phyloP scores from a whole-genome alignment of 2,888 invertebrate species.

The Diabrotica balteata region DNA sequence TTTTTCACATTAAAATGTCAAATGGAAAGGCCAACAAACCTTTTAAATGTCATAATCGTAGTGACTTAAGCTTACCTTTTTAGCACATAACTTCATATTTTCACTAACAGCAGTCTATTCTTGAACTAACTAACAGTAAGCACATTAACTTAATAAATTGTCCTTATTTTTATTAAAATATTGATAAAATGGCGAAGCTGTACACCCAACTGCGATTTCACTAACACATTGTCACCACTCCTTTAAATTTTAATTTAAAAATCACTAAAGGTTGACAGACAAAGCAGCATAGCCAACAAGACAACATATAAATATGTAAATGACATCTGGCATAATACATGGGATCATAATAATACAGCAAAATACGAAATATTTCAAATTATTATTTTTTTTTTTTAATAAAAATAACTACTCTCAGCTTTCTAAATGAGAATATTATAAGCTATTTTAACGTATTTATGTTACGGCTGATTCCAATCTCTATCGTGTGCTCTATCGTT shows the following conservation, averaged over 20 bases:
- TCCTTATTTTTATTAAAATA: slow-evolving; percentile 40
- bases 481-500: too few relatives aligned
- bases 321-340: too few relatives aligned
- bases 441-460: too few relatives aligned
- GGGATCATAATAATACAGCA: too few relatives aligned
- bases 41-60: slow-evolving; percentile 38
- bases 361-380: too few relatives aligned
- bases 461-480: too few relatives aligned
- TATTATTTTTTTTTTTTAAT: too few relatives aligned
- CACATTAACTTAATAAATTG: slow-evolving; percentile 31
- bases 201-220: slow-evolving; percentile 45
- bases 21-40: slow-evolving; percentile 47
- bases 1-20: slow-evolving; percentile 46
- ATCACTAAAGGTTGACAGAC: slow-evolving; percentile 15
- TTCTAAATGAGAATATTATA: too few relatives aligned
- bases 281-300: not conserved
- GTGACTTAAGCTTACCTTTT: slow-evolving; percentile 37
- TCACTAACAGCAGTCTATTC: slow-evolving; percentile 25
- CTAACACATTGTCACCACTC: slow-evolving; percentile 44
- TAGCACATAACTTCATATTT: slow-evolving; percentile 34
- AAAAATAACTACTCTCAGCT: too few relatives aligned
- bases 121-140: slow-evolving; percentile 28
- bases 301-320: too few relatives aligned
- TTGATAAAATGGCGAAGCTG: slow-evolving; percentile 48
- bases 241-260: slow-evolving; percentile 39